Percentiles rank a stretch among this genome's conserved stretches.
Evolutionary conservation across 2,113 vertebrate species (phyloP).

Genomic region (Notothenia coriiceps): DNA sequence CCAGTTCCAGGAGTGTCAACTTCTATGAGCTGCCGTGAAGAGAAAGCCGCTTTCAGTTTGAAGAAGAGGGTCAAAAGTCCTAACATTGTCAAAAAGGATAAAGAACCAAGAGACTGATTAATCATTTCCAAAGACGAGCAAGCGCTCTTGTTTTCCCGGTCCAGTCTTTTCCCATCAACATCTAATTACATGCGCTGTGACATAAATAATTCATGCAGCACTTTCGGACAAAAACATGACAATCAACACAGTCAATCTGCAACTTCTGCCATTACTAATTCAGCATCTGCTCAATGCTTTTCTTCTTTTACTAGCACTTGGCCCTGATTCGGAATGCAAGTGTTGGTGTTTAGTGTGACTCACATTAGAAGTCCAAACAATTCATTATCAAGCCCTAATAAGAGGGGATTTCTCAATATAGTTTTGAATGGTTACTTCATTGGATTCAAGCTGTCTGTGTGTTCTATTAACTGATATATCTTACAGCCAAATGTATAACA

Average conservation of each 20-base stretch:
- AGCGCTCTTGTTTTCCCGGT: conserved; percentile 51
- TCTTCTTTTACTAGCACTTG: conserved; percentile 39
- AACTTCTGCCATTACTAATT: conserved; percentile 79
- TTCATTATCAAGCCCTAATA: conserved; percentile 19
- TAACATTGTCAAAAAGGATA: conserved; percentile 49
- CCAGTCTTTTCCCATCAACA: conserved; percentile 71
- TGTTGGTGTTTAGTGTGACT: conserved; percentile 21
- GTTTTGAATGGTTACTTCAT: conserved; percentile 66
- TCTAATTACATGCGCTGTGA: conserved; percentile 69
- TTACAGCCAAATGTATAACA: conserved; percentile 71
- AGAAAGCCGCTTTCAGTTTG: conserved; percentile 7
- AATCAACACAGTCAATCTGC: conserved; percentile 72
- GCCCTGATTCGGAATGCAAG: conserved; percentile 51
- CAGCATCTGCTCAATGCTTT: conserved; percentile 62
- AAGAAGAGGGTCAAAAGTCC: conserved; percentile 29
- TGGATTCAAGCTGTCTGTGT: conserved; percentile 38
- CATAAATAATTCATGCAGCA: conserved; percentile 82
- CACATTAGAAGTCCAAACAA: conserved; percentile 27
- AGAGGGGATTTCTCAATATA: conserved; percentile 4
- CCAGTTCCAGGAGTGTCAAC: conserved; percentile 1
- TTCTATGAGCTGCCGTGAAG: conserved; percentile 3
- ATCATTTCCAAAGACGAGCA: conserved; percentile 51
- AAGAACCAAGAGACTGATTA: conserved; percentile 50
- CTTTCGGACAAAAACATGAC: conserved; percentile 76
- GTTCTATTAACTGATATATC: conserved; percentile 30